These are phyloP conservation scores for Cochlearius cochlearius DNA, from an alignment of 2,113 vertebrate species.

Conservation along the genomic window DNA sequence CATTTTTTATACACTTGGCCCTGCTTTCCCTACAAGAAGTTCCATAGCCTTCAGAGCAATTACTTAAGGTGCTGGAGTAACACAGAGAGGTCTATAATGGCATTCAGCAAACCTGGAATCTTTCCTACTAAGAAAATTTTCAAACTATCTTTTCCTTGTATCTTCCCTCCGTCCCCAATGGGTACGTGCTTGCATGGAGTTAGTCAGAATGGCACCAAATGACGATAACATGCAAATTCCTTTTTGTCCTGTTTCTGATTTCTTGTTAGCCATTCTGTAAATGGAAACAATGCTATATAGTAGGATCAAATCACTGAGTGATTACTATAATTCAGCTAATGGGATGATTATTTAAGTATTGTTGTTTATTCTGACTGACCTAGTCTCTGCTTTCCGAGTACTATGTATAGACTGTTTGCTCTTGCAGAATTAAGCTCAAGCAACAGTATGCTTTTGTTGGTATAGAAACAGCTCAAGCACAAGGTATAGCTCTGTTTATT, in stretches of 20 bases:
- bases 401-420: background rate
- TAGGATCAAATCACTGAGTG: background rate
- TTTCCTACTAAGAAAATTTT: background rate
- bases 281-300: background rate
- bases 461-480: background rate
- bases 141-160: background rate
- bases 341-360: background rate
- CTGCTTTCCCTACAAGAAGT: background rate
- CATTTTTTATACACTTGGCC: background rate
- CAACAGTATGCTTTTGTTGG: background rate
- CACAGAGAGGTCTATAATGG: background rate
- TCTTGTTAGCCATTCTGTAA: background rate
- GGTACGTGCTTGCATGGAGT: background rate
- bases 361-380: constrained; percentile 10
- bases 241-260: background rate
- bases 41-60: background rate
- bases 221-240: background rate
- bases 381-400: background rate
- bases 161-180: background rate
- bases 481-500: background rate
- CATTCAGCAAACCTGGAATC: background rate
- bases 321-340: constrained; percentile 38
- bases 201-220: background rate
- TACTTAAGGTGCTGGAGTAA: background rate
- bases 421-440: background rate